These are phyloP conservation scores for Notolepis coatsorum DNA, from an alignment of 2,797 vertebrate species.

Conservation along the genomic window DNA sequence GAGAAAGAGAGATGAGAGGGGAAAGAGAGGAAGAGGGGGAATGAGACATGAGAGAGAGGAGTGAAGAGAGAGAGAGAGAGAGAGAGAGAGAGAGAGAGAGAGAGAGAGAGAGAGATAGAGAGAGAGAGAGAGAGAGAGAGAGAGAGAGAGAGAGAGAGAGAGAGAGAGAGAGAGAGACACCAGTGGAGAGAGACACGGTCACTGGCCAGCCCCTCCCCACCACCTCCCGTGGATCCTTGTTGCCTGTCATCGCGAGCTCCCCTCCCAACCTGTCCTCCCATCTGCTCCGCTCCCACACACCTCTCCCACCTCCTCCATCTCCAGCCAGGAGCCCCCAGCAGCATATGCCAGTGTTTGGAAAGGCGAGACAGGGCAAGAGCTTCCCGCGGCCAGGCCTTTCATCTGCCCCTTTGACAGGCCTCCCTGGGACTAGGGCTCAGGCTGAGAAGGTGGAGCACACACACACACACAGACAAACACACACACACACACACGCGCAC, in stretches of 20 bases:
- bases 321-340: conserved; percentile 50
- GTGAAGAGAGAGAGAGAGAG: conserved; percentile 26
- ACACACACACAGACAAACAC: not conserved
- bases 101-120: conserved; percentile 1
- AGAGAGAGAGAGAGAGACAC: conserved; percentile 29
- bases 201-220: conserved; percentile 16
- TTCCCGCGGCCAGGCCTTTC: conserved; percentile 62
- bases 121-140: conserved; percentile 55
- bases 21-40: not conserved
- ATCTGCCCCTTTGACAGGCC: conserved; percentile 70
- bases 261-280: conserved; percentile 72
- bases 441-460: no score
- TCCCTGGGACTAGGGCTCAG: conserved; percentile 39
- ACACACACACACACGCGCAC: no score
- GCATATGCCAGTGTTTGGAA: conserved; percentile 67
- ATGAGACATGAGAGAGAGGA: conserved; percentile 32
- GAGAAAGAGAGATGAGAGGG: not conserved
- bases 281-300: conserved; percentile 81
- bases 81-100: conserved; percentile 48
- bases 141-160: conserved; percentile 32
- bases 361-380: conserved; percentile 29
- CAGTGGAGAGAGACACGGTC: no score
- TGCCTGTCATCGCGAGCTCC: not conserved
- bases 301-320: no score
- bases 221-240: not conserved